phyloP scores from a whole-genome alignment of 2,113 vertebrate genomes.

The Macquaria australasica region DNA sequence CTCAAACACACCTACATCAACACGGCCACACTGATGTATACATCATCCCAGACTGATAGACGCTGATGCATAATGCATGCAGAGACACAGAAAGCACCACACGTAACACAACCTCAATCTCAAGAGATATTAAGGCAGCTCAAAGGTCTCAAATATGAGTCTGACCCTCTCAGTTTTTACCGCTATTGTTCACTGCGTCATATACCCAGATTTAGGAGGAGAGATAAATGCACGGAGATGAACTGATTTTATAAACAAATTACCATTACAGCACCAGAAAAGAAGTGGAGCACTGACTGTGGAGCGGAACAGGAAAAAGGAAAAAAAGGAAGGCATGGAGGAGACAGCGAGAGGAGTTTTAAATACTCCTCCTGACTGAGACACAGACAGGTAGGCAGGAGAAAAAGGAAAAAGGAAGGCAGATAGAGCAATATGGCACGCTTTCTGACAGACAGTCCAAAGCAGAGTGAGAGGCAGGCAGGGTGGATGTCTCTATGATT shows the following conservation, averaged over 20 bases:
- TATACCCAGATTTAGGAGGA: background rate
- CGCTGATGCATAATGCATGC: conserved; percentile 28
- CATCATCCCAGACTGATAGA: conserved; percentile 10
- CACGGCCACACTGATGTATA: conserved; percentile 9
- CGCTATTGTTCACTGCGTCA: background rate
- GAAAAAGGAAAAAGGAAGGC: background rate
- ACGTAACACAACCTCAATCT: conserved; percentile 20
- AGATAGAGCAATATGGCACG: conserved; percentile 43
- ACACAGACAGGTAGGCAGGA: conserved; percentile 47
- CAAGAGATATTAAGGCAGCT: conserved; percentile 1
- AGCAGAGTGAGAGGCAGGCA: conserved; percentile 65
- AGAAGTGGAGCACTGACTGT: background rate
- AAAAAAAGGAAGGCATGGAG: background rate
- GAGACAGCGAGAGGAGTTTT: conserved; percentile 7
- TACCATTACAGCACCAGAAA: conserved; percentile 10
- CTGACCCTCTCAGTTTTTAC: background rate
- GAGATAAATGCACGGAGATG: background rate
- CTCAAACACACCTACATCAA: conserved; percentile 18
- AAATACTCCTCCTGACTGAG: conserved; percentile 25
- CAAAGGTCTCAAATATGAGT: background rate
- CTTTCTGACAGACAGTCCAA: conserved; percentile 65
- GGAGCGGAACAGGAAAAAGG: background rate
- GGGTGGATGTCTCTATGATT: conserved; percentile 70
- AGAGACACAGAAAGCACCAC: conserved; percentile 1
- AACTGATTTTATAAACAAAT: conserved; percentile 19